Percentiles rank a stretch among this genome's conserved stretches.
Conservation (phyloP, 2,113 vertebrate species). For the Cyanoramphus novaezelandiae region DNA sequence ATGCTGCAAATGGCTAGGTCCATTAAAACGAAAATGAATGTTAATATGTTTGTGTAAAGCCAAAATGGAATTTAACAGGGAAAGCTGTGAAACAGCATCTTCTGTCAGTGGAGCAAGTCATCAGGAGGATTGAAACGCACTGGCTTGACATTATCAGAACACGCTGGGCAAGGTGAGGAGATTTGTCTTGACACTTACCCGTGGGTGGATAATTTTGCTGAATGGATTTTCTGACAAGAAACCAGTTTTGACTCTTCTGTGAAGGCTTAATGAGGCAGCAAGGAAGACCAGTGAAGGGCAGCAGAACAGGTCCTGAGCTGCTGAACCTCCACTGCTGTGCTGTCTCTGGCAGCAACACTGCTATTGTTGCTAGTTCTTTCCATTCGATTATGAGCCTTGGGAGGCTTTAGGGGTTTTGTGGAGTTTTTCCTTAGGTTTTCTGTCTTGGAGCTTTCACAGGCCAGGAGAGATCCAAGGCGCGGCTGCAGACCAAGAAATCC, state of each 20-base stretch:
- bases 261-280: slow-evolving; percentile 8
- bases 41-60: slow-evolving; percentile 9
- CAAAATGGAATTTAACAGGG: not conserved
- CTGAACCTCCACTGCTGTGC: not conserved
- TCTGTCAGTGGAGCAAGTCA: not conserved
- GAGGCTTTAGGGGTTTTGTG: accelerated
- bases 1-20: slow-evolving; percentile 1
- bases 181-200: slow-evolving; percentile 35
- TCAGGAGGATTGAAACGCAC: not conserved
- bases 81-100: not conserved
- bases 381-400: not conserved
- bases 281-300: not conserved
- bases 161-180: slow-evolving; percentile 10
- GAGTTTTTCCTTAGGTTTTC: not conserved
- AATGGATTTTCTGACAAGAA: not conserved
- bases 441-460: not conserved
- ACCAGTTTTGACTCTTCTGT: not conserved
- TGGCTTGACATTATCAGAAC: slow-evolving; percentile 22
- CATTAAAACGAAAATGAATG: not conserved
- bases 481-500: not conserved
- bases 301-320: not conserved
- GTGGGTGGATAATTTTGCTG: slow-evolving; percentile 9
- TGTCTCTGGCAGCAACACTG: not conserved
- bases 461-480: not conserved
- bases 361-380: not conserved